Conservation (phyloP, 2,113 vertebrate genomes). For the Bubalus kerabau region DNA sequence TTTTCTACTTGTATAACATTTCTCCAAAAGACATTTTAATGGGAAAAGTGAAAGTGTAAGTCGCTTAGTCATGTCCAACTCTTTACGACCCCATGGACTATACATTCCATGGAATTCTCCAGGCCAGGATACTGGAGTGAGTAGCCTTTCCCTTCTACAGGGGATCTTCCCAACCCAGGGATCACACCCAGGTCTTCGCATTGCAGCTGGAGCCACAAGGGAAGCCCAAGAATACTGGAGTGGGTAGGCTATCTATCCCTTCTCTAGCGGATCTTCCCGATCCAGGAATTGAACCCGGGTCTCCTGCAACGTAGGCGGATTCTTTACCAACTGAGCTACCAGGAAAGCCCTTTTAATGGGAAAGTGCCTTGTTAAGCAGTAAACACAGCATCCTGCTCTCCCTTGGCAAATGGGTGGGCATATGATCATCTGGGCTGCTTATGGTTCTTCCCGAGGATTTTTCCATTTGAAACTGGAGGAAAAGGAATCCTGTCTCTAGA, state of each 20-base stretch:
- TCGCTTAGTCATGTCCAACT: background rate
- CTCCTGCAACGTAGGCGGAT: background rate
- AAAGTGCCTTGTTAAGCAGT: background rate
- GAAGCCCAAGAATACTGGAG: background rate
- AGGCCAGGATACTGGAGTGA: background rate
- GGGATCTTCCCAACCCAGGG: background rate
- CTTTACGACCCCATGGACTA: background rate
- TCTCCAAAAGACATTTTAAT: background rate
- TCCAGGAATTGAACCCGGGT: background rate
- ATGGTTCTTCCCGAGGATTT: background rate
- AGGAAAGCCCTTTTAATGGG: background rate
- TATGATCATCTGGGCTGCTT: background rate
- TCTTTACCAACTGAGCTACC: background rate
- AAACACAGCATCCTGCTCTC: background rate
- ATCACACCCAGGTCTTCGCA: background rate
- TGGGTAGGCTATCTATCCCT: background rate
- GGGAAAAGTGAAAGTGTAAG: background rate
- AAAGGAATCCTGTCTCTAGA: background rate
- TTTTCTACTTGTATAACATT: background rate
- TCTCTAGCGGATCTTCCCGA: fast-evolving
- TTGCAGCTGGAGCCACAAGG: background rate
- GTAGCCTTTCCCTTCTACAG: background rate
- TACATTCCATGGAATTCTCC: background rate
- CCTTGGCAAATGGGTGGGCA: background rate
- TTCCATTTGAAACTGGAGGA: background rate